Percentiles rank a stretch among this genome's conserved stretches.
These are phyloP conservation scores for Drosophila melanogaster DNA, from an alignment of 1,140 invertebrate species.

Conservation along the genomic window Release_6_plus_ISO1_MT NT_033777.3:9369001-9369500, in stretches of 20 bases:
- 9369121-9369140: constrained; percentile 98
- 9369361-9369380: constrained; percentile 99
- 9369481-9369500: constrained; percentile 97
- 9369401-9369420: constrained; percentile 93
- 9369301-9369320: no score
- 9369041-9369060: constrained; percentile 46
- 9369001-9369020: neutral
- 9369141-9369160: constrained; percentile 98
- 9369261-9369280: constrained; percentile 93
- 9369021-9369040: neutral
- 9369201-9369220: constrained; percentile 99
- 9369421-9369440: constrained; percentile 95
- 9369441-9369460: constrained; percentile 93
- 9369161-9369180: constrained; percentile 98
- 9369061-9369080: constrained; percentile 98
- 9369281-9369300: neutral
- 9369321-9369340: constrained; percentile 88
- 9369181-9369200: constrained; percentile 95
- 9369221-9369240: constrained; percentile 91
- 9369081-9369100: constrained; percentile 99
- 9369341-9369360: constrained; percentile 96
- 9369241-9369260: constrained; percentile 97
- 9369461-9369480: constrained; percentile 95
- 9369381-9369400: constrained; percentile 96
- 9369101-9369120: constrained; percentile 98